Conservation (phyloP, 1,140 invertebrate species). For the Drosophila busckii region DNA sequence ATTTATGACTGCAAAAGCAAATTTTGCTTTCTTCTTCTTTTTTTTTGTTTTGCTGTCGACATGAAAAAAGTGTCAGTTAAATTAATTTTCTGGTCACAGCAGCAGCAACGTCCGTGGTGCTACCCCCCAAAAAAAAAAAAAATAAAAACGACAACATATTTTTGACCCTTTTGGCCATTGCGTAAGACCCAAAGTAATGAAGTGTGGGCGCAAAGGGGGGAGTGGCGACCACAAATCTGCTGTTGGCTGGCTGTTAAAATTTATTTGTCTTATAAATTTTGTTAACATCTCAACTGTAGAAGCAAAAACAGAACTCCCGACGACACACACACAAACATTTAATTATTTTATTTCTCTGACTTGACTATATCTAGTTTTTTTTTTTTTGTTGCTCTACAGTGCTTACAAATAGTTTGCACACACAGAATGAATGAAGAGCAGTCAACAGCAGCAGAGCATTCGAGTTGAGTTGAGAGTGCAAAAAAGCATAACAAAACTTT, state of each 20-base stretch:
- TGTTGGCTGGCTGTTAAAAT: slow-evolving; percentile 30
- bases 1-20: slow-evolving; percentile 29
- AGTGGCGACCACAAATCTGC: slow-evolving; percentile 24
- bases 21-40: slow-evolving; percentile 16
- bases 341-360: slow-evolving; percentile 39
- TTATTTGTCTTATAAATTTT: slow-evolving; percentile 44
- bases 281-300: slow-evolving; percentile 16
- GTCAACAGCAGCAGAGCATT: slow-evolving; percentile 15
- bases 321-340: slow-evolving; percentile 18
- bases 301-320: slow-evolving; percentile 7
- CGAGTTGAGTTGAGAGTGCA: too few relatives aligned
- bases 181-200: neutral
- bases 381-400: slow-evolving; percentile 2
- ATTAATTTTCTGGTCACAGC: slow-evolving; percentile 35
- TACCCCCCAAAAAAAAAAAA: slow-evolving; percentile 10
- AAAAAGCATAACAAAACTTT: slow-evolving; percentile 20
- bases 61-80: slow-evolving; percentile 35
- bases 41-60: slow-evolving; percentile 9
- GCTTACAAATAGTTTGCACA: slow-evolving; percentile 32
- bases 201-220: neutral
- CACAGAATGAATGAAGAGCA: slow-evolving; percentile 24
- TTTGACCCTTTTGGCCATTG: slow-evolving; percentile 28
- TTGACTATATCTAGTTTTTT: slow-evolving; percentile 10
- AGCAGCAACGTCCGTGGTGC: too few relatives aligned
- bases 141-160: slow-evolving; percentile 12